These are phyloP conservation scores for Crenuchus spilurus DNA, from an alignment of 2,797 vertebrate species.

Conservation along the genomic window DNA sequence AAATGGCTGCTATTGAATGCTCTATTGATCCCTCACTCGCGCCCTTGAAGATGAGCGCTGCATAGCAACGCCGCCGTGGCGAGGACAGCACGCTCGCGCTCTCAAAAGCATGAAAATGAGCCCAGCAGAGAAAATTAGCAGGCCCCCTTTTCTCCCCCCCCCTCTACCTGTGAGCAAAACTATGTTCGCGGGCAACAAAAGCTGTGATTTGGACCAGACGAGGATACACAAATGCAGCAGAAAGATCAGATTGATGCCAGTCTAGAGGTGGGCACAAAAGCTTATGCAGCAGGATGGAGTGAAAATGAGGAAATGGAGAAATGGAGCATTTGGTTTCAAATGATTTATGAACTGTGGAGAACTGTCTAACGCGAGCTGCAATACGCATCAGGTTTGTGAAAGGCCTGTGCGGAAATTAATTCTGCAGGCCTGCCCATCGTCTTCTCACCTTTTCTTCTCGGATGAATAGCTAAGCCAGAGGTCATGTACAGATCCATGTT, in stretches of 20 bases:
- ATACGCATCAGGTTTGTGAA: background rate
- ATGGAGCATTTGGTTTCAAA: conserved; percentile 5
- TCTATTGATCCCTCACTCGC: conserved; percentile 55
- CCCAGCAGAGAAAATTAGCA: conserved; percentile 44
- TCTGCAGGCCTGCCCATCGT: background rate
- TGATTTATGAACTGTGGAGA: conserved; percentile 25
- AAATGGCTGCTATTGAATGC: conserved; percentile 58
- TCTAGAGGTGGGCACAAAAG: conserved; percentile 25
- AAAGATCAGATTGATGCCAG: conserved; percentile 9
- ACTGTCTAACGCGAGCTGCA: background rate
- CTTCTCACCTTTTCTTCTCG: conserved; percentile 10
- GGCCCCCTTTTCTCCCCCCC: background rate
- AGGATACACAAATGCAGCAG: conserved; percentile 29
- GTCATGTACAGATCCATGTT: background rate
- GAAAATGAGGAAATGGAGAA: conserved; percentile 20
- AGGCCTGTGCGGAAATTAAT: background rate
- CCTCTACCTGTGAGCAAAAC: conserved; percentile 12
- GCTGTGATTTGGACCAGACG: conserved; percentile 21
- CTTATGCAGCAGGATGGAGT: conserved; percentile 6
- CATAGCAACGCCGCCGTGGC: conserved; percentile 40
- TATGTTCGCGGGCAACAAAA: background rate
- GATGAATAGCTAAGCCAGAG: background rate
- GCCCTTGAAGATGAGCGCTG: conserved; percentile 43
- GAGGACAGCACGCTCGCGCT: conserved; percentile 17
- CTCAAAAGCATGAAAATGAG: conserved; percentile 38